Conservation (phyloP, 2,888 invertebrate species). For the Ichneumoninae sp. region DNA sequence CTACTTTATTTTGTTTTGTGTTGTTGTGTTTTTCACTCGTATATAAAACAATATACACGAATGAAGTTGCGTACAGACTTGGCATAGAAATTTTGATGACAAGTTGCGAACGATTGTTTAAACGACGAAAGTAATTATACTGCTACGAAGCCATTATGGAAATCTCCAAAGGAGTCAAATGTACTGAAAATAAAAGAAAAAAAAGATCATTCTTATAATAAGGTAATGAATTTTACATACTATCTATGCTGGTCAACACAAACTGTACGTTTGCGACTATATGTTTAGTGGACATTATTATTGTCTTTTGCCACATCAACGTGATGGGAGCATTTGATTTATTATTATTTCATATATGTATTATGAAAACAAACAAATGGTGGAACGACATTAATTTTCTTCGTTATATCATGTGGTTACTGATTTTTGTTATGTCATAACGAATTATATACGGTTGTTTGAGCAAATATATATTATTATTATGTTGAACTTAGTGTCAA, state of each 20-base stretch:
- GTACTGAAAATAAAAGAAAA: slow-evolving; percentile 24
- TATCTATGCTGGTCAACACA: slow-evolving; percentile 40
- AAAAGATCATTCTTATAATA: slow-evolving; percentile 41
- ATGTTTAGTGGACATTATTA: slow-evolving; percentile 21
- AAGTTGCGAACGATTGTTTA: slow-evolving; percentile 37
- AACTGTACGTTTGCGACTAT: slow-evolving; percentile 5
- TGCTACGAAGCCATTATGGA: slow-evolving; percentile 40
- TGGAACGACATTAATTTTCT: slow-evolving; percentile 43
- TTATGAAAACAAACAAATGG: slow-evolving; percentile 30
- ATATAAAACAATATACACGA: slow-evolving; percentile 3
- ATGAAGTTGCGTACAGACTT: slow-evolving; percentile 16
- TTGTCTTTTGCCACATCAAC: slow-evolving; percentile 8
- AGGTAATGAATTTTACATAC: slow-evolving; percentile 33
- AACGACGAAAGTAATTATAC: slow-evolving; percentile 38
- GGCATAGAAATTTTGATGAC: slow-evolving; percentile 12
- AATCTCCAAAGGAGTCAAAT: slow-evolving; percentile 41
- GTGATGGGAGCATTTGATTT: slow-evolving; percentile 23
- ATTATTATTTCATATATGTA: slow-evolving; percentile 12
- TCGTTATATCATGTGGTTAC: slow-evolving; percentile 41
- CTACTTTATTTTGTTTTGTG: slow-evolving; percentile 2
- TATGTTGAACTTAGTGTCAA: slow-evolving; percentile 66
- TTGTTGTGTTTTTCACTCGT: not conserved
- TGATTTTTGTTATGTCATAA: slow-evolving; percentile 41
- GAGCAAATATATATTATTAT: slow-evolving; percentile 48
- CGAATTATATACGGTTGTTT: slow-evolving; percentile 37